Conservation (phyloP, 2,797 vertebrate species). For the Falco peregrinus region DNA sequence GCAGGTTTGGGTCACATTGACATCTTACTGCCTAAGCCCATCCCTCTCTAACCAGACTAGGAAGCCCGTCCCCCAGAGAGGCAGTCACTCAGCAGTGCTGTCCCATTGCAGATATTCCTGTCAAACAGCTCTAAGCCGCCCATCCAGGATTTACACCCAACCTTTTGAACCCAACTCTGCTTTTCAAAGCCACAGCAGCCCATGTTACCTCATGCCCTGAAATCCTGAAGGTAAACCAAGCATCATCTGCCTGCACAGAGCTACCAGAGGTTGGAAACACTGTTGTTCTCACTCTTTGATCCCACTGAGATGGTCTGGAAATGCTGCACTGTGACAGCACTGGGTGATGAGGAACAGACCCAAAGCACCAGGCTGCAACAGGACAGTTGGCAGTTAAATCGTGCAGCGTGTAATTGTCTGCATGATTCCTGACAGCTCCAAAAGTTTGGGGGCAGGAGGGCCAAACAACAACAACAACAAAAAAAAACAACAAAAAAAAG, state of each 20-base stretch:
- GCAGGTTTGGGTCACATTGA: background rate
- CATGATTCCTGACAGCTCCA: background rate
- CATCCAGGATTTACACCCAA: background rate
- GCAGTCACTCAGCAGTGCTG: background rate
- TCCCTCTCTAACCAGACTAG: background rate
- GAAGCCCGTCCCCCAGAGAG: background rate
- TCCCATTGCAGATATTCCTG: background rate
- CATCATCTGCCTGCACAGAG: background rate
- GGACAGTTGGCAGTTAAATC: background rate
- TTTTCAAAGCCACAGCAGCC: background rate
- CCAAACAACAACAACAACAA: background rate
- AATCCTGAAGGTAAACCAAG: background rate
- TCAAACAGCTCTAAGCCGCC: background rate
- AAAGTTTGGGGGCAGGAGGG: background rate
- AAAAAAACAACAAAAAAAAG: background rate
- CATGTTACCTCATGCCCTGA: fast-evolving
- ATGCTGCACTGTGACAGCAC: background rate
- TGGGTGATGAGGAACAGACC: background rate
- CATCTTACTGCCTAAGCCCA: background rate
- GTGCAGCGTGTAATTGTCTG: background rate
- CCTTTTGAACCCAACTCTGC: background rate
- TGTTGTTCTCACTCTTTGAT: background rate
- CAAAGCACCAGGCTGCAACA: background rate
- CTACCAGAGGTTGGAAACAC: background rate
- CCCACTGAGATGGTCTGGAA: background rate